Percentiles rank a stretch among this genome's conserved stretches.
phyloP scores from a whole-genome alignment of 2,888 invertebrate species.

The Drosophila bunnanda region DNA sequence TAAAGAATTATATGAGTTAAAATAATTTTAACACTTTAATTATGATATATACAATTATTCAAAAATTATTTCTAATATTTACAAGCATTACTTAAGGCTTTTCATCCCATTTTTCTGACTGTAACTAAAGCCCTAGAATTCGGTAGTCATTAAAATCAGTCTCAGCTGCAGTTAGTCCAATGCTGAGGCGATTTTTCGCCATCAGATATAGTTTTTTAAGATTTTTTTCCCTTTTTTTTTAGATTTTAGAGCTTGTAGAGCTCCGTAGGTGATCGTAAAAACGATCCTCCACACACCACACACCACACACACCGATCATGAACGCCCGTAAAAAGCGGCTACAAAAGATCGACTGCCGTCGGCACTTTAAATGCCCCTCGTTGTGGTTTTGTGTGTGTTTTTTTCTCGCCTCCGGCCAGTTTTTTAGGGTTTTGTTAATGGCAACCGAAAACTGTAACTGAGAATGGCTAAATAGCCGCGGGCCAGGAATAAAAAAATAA shows the following conservation, averaged over 20 bases:
- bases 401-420: slow-evolving; percentile 27
- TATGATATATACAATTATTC: too few relatives aligned
- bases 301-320: slow-evolving; percentile 42
- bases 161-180: slow-evolving; percentile 38
- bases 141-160: slow-evolving; percentile 72
- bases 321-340: slow-evolving; percentile 75
- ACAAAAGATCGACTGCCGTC: slow-evolving; percentile 67
- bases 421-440: slow-evolving; percentile 34
- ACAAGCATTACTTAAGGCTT: rapidly evolving
- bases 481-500: slow-evolving; percentile 37
- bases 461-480: slow-evolving; percentile 38
- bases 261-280: slow-evolving; percentile 61
- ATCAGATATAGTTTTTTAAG: slow-evolving; percentile 9
- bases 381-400: slow-evolving; percentile 37
- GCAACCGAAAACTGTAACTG: slow-evolving; percentile 23
- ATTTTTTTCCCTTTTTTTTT: not conserved
- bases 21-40: too few relatives aligned
- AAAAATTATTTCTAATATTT: not conserved
- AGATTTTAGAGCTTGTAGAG: not conserved
- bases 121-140: slow-evolving; percentile 52
- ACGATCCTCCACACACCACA: slow-evolving; percentile 15
- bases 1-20: too few relatives aligned
- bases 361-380: slow-evolving; percentile 61
- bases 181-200: slow-evolving; percentile 51
- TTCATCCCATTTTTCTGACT: slow-evolving; percentile 1